These are phyloP conservation scores for Ornithoptera alexandrae DNA, from an alignment of 2,888 invertebrate genomes.

Conservation along the genomic window DNA sequence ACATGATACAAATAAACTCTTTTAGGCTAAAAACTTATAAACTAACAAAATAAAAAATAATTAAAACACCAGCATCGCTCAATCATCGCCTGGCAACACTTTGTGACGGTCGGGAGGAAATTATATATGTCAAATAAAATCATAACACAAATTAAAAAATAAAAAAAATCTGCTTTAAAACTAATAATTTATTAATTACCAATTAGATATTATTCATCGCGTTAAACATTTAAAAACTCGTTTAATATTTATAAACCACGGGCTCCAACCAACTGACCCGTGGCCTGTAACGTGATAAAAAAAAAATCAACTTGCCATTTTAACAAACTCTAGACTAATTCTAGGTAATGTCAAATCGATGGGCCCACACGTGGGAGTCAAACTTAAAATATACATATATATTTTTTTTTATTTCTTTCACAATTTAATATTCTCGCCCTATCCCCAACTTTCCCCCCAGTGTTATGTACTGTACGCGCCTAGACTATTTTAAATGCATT, in stretches of 20 bases:
- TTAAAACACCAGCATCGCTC: slow-evolving; percentile 30
- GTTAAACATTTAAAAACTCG: slow-evolving; percentile 41
- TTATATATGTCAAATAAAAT: background rate
- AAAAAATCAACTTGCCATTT: slow-evolving; percentile 71
- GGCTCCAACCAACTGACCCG: slow-evolving; percentile 20
- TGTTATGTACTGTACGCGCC: slow-evolving; percentile 8
- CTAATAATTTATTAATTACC: slow-evolving; percentile 61
- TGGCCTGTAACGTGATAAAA: slow-evolving; percentile 31
- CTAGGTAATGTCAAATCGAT: slow-evolving; percentile 79
- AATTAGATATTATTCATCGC: slow-evolving; percentile 48
- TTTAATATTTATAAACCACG: slow-evolving; percentile 35
- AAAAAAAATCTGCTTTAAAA: slow-evolving; percentile 43
- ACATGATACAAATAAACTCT: slow-evolving; percentile 65
- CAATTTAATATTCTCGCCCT: background rate
- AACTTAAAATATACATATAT: slow-evolving; percentile 26
- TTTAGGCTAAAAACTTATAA: slow-evolving; percentile 56
- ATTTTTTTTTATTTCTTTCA: background rate
- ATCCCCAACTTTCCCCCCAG: background rate
- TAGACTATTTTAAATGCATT: slow-evolving; percentile 12
- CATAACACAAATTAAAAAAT: slow-evolving; percentile 3
- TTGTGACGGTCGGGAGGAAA: slow-evolving; percentile 21
- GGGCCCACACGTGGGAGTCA: slow-evolving; percentile 36
- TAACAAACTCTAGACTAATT: slow-evolving; percentile 67
- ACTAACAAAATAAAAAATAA: slow-evolving; percentile 37
- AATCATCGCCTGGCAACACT: slow-evolving; percentile 25